These are phyloP conservation scores for Struthidea cinerea DNA, from an alignment of 2,113 vertebrate genomes.

Conservation along the genomic window DNA sequence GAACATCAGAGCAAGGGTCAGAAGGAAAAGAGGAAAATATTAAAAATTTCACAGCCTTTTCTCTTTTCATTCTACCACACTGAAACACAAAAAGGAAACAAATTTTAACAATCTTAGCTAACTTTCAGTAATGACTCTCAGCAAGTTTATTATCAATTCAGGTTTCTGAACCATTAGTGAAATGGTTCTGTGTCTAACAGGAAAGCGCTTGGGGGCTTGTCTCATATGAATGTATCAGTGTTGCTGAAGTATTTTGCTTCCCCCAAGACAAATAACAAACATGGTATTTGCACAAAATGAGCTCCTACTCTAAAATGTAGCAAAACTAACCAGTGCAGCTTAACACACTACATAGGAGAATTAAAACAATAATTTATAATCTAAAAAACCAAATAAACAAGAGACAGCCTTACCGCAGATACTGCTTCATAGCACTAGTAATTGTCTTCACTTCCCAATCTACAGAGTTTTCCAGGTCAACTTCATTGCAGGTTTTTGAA, in stretches of 20 bases:
- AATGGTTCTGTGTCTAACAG: neutral
- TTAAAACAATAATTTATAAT: neutral
- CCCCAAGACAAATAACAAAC: neutral
- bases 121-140: neutral
- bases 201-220: neutral
- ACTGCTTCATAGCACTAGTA: constrained; percentile 92
- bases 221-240: neutral
- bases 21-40: neutral
- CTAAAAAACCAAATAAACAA: neutral
- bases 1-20: neutral
- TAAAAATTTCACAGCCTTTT: neutral
- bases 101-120: neutral
- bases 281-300: neutral
- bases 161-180: neutral
- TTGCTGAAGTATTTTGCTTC: neutral
- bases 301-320: neutral
- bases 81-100: neutral
- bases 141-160: neutral
- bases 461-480: constrained; percentile 82
- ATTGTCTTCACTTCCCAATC: constrained; percentile 98
- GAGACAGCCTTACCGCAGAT: constrained; percentile 81
- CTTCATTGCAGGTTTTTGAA: constrained; percentile 82
- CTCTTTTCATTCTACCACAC: neutral
- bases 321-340: neutral
- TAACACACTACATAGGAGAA: neutral